Evolutionary conservation across 2,888 invertebrate species (phyloP).

Genomic region (Chrysomela aeneicollis): DNA sequence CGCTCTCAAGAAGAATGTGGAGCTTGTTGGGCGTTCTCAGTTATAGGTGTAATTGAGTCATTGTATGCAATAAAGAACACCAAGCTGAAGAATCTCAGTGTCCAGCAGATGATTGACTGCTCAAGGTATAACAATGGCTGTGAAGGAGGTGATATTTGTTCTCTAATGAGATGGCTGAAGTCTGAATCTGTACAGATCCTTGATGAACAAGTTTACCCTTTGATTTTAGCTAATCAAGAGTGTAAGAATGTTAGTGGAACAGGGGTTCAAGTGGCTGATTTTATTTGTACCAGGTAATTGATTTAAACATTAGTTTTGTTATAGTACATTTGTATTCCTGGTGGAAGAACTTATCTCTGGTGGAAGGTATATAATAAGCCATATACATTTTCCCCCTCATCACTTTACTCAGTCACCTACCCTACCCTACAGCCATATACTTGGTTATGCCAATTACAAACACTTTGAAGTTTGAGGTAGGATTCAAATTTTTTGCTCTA

Average conservation of each 20-base stretch:
- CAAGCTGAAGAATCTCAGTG: slow-evolving; percentile 70
- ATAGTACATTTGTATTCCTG: no score
- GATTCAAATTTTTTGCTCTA: no score
- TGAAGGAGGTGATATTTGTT: slow-evolving; percentile 81
- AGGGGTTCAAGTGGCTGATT: slow-evolving; percentile 64
- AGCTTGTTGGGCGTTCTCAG: slow-evolving; percentile 89
- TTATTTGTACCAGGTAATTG: slow-evolving; percentile 72
- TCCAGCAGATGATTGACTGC: slow-evolving; percentile 86
- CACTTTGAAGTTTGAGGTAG: no score
- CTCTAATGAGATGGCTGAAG: slow-evolving; percentile 77
- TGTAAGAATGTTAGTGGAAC: slow-evolving; percentile 58
- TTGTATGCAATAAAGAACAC: slow-evolving; percentile 76
- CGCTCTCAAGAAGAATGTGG: slow-evolving; percentile 80
- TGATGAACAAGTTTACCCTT: slow-evolving; percentile 70
- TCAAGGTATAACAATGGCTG: slow-evolving; percentile 79
- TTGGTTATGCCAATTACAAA: no score
- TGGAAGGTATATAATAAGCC: no score
- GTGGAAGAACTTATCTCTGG: no score
- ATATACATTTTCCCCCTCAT: no score
- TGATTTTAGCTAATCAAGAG: slow-evolving; percentile 63
- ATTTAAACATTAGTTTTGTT: no score
- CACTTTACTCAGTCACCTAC: no score
- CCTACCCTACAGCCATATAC: no score
- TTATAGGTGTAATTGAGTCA: slow-evolving; percentile 77
- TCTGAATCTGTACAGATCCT: slow-evolving; percentile 66